phyloP scores from a whole-genome alignment of 2,888 invertebrate genomes.

The Phyto melanocephala region DNA sequence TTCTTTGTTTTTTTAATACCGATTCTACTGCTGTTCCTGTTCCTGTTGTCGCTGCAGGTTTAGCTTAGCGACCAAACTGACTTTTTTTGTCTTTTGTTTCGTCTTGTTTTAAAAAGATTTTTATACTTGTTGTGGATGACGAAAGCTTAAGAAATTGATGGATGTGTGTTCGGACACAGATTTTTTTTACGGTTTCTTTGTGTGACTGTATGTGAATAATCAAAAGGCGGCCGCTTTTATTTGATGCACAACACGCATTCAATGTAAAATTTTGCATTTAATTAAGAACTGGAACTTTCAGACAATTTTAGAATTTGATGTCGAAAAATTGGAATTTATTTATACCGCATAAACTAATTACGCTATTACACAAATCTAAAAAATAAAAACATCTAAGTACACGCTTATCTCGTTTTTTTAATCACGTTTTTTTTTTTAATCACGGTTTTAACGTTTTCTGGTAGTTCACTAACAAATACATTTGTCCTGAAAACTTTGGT shows the following conservation, averaged over 20 bases:
- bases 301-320: not conserved
- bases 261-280: conserved; percentile 16
- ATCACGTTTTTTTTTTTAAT: too few relatives aligned
- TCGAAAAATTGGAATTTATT: too few relatives aligned
- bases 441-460: too few relatives aligned
- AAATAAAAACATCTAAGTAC: too few relatives aligned
- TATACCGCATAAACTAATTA: too few relatives aligned
- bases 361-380: too few relatives aligned
- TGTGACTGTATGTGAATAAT: conserved; percentile 26
- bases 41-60: not conserved
- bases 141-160: conserved; percentile 77
- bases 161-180: conserved; percentile 68
- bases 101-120: conserved; percentile 31
- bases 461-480: too few relatives aligned
- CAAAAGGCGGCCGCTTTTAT: conserved; percentile 61
- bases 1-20: too few relatives aligned
- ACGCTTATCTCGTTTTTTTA: too few relatives aligned
- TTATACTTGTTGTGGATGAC: conserved; percentile 68
- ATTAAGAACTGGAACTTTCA: conserved; percentile 13
- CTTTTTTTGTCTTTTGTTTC: too few relatives aligned
- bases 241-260: conserved; percentile 30
- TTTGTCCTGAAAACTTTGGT: too few relatives aligned
- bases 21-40: not conserved
- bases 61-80: too few relatives aligned
- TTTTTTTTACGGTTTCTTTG: conserved; percentile 34